A percentile compares a stretch with the other conserved stretches of the same genome.
These are phyloP conservation scores for Plodia interpunctella DNA, from an alignment of 1,140 invertebrate genomes.

Conservation along the genomic window DNA sequence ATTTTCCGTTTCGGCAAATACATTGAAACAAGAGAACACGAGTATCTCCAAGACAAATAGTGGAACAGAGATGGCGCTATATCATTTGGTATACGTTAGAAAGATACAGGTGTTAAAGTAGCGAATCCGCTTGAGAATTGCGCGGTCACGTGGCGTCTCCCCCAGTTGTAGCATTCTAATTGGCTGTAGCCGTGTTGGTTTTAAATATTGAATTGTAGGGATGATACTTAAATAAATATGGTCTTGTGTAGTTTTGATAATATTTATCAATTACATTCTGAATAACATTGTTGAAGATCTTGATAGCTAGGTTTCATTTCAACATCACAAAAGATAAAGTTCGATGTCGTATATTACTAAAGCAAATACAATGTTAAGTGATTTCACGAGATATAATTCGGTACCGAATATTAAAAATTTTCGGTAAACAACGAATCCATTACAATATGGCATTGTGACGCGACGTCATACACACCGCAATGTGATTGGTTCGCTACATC, in stretches of 20 bases:
- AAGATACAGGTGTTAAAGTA: background rate
- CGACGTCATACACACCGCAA: no score
- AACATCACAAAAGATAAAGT: no score
- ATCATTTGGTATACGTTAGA: background rate
- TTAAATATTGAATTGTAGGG: conserved; percentile 3
- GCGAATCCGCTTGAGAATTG: conserved; percentile 6
- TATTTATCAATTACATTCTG: no score
- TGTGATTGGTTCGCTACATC: no score
- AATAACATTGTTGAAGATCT: no score
- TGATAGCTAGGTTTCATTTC: no score
- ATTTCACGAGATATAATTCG: no score
- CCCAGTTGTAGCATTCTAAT: background rate
- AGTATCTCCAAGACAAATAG: conserved; percentile 5
- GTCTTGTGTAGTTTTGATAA: background rate
- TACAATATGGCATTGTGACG: no score
- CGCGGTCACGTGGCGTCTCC: conserved; percentile 2
- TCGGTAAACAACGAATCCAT: no score
- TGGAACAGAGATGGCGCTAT: background rate
- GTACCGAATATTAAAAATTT: no score
- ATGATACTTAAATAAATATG: background rate
- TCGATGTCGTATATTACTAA: no score
- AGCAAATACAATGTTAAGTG: no score
- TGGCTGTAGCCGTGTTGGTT: background rate
- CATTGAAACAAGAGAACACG: conserved; percentile 4
- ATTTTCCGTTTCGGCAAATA: conserved; percentile 5